Conservation (phyloP, 1,140 invertebrate genomes). For the Drosophila parabipectinata region DNA sequence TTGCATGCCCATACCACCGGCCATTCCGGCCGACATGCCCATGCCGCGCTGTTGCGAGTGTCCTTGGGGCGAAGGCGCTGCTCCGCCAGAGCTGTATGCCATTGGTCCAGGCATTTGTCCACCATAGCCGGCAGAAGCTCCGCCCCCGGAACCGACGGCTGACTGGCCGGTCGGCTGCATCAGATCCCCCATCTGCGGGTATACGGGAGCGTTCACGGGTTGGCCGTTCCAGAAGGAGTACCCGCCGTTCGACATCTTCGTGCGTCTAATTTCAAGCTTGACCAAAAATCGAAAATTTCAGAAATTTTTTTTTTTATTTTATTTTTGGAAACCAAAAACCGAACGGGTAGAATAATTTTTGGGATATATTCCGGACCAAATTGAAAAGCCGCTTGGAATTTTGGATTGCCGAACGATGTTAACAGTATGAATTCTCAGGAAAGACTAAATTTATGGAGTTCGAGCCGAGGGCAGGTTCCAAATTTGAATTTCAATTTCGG, state of each 20-base stretch:
- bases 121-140: neutral
- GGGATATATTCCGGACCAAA: conserved; percentile 2
- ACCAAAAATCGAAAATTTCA: neutral
- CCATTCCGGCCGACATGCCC: neutral
- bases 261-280: neutral
- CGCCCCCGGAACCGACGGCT: neutral
- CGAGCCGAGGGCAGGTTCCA: neutral
- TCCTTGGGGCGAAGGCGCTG: neutral
- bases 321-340: conserved; percentile 6
- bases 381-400: conserved; percentile 8
- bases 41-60: conserved; percentile 2
- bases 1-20: neutral
- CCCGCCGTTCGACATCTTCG: conserved; percentile 26
- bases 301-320: conserved; percentile 10
- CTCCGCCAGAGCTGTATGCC: neutral
- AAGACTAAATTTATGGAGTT: conserved; percentile 9
- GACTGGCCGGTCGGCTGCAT: conserved; percentile 11
- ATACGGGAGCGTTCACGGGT: conserved; percentile 28
- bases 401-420: conserved; percentile 23
- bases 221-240: conserved; percentile 50
- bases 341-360: neutral
- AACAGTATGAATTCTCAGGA: conserved; percentile 9
- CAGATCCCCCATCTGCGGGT: conserved; percentile 39
- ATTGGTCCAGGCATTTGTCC: neutral
- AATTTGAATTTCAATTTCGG: conserved; percentile 4